phyloP scores from a whole-genome alignment of 1,140 invertebrate species.

The Idris sp. region DNA sequence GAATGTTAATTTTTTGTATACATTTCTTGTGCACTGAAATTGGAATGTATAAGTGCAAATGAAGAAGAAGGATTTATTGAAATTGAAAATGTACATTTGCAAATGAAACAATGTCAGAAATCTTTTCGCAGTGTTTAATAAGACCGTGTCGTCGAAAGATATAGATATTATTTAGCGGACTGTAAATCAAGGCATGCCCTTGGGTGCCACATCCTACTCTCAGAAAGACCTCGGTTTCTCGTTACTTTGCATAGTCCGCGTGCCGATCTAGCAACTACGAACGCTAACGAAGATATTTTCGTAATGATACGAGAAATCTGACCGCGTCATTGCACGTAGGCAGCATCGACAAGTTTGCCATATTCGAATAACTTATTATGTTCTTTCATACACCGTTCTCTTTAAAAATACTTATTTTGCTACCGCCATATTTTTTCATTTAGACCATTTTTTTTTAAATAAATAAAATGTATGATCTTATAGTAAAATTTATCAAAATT shows the following conservation, averaged over 20 bases:
- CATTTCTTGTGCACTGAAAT: too few relatives aligned
- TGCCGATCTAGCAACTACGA: constrained; percentile 46
- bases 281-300: constrained; percentile 54
- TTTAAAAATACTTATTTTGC: constrained; percentile 19
- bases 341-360: constrained; percentile 40
- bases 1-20: too few relatives aligned
- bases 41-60: too few relatives aligned
- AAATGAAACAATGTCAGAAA: constrained; percentile 12
- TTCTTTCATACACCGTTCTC: constrained; percentile 13
- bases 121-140: constrained; percentile 25
- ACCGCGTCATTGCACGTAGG: constrained; percentile 58
- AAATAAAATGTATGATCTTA: too few relatives aligned
- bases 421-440: constrained; percentile 1
- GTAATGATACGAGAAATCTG: constrained; percentile 57
- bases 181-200: constrained; percentile 57
- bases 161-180: constrained; percentile 50
- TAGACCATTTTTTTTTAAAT: too few relatives aligned
- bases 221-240: constrained; percentile 43
- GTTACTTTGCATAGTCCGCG: constrained; percentile 57
- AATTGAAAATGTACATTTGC: constrained; percentile 1
- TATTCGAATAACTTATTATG: constrained; percentile 37
- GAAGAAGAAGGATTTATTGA: neutral
- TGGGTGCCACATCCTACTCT: constrained; percentile 53
- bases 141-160: constrained; percentile 15
- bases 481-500: too few relatives aligned